Base-by-base conservation (phyloP, 2,888 invertebrate species). In the Pogonocherus hispidulus region DNA sequence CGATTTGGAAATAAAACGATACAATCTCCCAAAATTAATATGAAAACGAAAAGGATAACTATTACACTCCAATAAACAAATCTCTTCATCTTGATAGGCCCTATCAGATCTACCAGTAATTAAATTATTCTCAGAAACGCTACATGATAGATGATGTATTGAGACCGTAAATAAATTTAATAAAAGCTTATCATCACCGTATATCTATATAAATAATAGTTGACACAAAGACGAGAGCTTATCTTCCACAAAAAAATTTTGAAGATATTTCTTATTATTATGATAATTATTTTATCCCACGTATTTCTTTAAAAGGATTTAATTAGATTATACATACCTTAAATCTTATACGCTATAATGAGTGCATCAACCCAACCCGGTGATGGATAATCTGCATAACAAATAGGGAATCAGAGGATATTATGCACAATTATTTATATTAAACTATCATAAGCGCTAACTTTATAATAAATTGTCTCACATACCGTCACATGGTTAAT, bases 31-130 rank as follows among this genome's bases (percentile, higher is more conserved):
- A n/a, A 62, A 62, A 62, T 62, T 62, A 51, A 62, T 37, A 62
- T 19, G n/a, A 46, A 49, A 51, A 35, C 51, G 22, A 37, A 62
- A 62, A 62, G 59, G 62, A 62, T 62, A 62, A 62, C 62, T 62
- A 62, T 62, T 62, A 62, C 51, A 62, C 62, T 62, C 37, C 62
- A 62, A 62, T 62, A 62, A 62, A 62, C 62, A 62, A 62, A 51
- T 62, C 62, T 18, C 62, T 62, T 32, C 62, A 62, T 62, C 62
- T 62, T 49, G 62, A 62, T 62, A 37, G n/a, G n/a, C 16, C 37
- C 14, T 62, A 62, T 62, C 62, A 62, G 62, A 62, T 62, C 35
- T 23, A 62, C 62, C 32, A 35, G 46, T 62, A 62, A 62, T 62
- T 62, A 62, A 62, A 62, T 62, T 51, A 62, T 62, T 62, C 62